phyloP scores from a whole-genome alignment of 2,888 invertebrate species.

The Polia nebulosa region DNA sequence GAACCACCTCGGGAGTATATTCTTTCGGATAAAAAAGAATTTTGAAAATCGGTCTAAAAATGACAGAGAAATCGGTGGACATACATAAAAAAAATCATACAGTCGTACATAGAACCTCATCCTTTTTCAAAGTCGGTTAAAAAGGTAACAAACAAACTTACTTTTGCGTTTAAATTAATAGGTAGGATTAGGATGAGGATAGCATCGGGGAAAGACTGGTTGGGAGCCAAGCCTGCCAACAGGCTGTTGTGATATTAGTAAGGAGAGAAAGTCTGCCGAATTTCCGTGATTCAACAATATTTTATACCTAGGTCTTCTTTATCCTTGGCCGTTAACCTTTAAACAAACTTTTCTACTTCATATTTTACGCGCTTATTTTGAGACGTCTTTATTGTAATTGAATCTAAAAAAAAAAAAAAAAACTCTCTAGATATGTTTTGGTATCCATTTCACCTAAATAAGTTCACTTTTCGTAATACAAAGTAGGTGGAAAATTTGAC shows the following conservation, averaged over 20 bases:
- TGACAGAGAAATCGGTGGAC: no score
- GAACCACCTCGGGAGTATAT: no score
- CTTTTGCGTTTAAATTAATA: no score
- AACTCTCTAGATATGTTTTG: neutral
- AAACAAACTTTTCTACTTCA: neutral
- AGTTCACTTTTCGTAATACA: slow-evolving; percentile 1
- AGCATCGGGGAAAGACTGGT: neutral
- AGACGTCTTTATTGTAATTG: neutral
- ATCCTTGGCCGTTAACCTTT: slow-evolving; percentile 1
- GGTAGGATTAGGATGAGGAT: no score
- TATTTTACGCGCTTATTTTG: slow-evolving; percentile 5
- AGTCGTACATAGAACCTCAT: no score
- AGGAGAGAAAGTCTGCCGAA: neutral
- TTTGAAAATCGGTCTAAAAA: no score
- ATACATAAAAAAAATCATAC: no score
- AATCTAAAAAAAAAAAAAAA: no score
- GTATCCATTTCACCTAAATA: neutral
- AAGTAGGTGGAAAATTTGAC: neutral
- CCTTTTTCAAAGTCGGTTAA: no score
- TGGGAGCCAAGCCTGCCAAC: neutral
- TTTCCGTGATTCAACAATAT: neutral
- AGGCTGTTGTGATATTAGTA: neutral
- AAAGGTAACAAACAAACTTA: no score
- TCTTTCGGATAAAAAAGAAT: no score
- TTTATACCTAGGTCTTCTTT: slow-evolving; percentile 7